These are phyloP conservation scores for Agonopterix subpropinquella DNA, from an alignment of 2,888 invertebrate genomes.

Conservation along the genomic window DNA sequence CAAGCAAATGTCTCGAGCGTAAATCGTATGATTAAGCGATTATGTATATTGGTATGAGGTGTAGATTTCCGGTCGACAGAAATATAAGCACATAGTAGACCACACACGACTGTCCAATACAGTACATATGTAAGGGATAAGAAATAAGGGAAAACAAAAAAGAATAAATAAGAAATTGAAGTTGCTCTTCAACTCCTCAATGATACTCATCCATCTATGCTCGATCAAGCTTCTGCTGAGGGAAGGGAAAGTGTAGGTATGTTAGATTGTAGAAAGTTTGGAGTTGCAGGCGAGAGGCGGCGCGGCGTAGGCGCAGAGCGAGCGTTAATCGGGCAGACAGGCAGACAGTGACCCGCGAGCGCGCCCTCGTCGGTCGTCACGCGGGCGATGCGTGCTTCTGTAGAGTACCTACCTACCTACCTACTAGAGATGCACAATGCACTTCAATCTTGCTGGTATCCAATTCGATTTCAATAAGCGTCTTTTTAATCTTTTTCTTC, in stretches of 20 bases:
- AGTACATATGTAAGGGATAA: too few species aligned
- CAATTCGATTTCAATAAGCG: too few species aligned
- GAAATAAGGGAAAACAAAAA: too few species aligned
- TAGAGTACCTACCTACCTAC: too few species aligned
- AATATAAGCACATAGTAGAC: neutral
- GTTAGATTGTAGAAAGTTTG: constrained; percentile 22
- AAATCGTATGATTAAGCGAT: too few species aligned
- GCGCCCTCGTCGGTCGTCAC: constrained; percentile 14
- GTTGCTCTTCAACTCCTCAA: constrained; percentile 2
- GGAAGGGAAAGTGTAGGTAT: constrained; percentile 1
- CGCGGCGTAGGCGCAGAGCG: neutral
- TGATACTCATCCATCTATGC: neutral
- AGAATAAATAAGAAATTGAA: neutral
- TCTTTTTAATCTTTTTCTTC: too few species aligned
- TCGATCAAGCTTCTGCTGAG: neutral
- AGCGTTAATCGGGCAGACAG: constrained; percentile 17
- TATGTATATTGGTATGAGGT: too few species aligned
- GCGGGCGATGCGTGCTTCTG: constrained; percentile 20
- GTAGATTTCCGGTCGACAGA: too few species aligned
- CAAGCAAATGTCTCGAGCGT: too few species aligned
- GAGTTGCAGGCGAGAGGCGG: constrained; percentile 1
- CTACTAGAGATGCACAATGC: too few species aligned
- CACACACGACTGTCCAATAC: neutral
- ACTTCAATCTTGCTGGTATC: too few species aligned
- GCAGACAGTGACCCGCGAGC: constrained; percentile 23